Base-by-base conservation (phyloP, 2,113 vertebrate genomes). In the Chaetorhynchus papuensis region DNA sequence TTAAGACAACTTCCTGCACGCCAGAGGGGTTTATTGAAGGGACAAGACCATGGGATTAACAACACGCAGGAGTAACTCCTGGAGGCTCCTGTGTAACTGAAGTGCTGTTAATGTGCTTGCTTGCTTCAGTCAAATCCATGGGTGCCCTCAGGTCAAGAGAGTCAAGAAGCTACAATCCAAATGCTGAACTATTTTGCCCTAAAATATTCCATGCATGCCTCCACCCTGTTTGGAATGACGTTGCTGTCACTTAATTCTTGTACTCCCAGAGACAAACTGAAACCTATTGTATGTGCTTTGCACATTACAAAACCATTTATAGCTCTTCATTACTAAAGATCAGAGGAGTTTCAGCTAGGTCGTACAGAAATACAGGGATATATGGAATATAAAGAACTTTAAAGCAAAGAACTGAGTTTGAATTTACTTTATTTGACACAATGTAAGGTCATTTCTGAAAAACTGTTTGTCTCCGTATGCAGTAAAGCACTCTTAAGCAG, bases 61-160 rank as follows among this genome's bases (percentile, higher is more conserved):
- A 31, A 20, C 30, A 19, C 0, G 0, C 12, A 13, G 63, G 27
- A 84, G 10, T 53, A 69, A 50, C 49, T 72, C 39, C 16, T 3
- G 5, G 49, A 49, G 49, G 39, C 28, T 53, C 13, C 41, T 15
- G 24, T 15, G 52, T 56, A 44, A 35, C 71, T 37, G 12, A 23
- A 61, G 37, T 26, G 15, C 45, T 22, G 30, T 24, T 35, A 22
- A 64, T 3, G 1, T 9, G 42, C 42, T 35, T 37, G 3, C 10
- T 31, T 37, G 18, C 33, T 50, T 45, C 65, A 45, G 49, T 49
- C 45, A 85, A 37, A 52, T n/a, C 44, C 24, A 4, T 5, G 14
- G 31, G 7, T 69, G 21, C 17, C n/a, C 14, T 47, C 42, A 13
- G 24, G 18, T 39, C 57, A 56, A 52, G 81, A 28, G 0, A 42